These are phyloP conservation scores for Drosophila leontia DNA, from an alignment of 1,140 invertebrate species.

Conservation along the genomic window DNA sequence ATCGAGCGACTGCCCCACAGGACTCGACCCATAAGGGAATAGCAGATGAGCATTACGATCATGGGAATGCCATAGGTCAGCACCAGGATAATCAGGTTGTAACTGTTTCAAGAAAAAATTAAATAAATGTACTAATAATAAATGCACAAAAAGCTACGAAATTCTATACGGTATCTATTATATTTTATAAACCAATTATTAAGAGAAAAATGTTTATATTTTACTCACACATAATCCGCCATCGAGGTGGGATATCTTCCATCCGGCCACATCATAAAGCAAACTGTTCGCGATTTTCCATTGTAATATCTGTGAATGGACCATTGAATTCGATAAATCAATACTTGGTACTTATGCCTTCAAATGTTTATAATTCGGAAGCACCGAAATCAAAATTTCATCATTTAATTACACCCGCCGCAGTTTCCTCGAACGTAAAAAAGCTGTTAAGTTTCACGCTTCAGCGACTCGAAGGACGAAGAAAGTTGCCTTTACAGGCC, in stretches of 20 bases:
- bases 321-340: conserved; percentile 13
- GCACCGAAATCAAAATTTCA: conserved; percentile 40
- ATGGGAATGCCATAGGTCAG: conserved; percentile 97
- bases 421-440: conserved; percentile 14
- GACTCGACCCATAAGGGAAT: conserved; percentile 92
- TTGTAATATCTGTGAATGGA: conserved; percentile 85
- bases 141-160: no score
- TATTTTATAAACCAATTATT: neutral
- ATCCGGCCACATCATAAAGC: conserved; percentile 89
- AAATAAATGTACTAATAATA: neutral
- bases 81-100: conserved; percentile 94
- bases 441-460: conserved; percentile 33
- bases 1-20: conserved; percentile 92
- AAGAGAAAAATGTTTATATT: neutral
- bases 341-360: conserved; percentile 12
- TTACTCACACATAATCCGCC: conserved; percentile 87
- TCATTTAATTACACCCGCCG: conserved; percentile 31
- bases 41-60: conserved; percentile 94
- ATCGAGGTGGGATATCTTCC: conserved; percentile 86
- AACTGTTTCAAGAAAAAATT: conserved; percentile 87
- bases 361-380: conserved; percentile 11
- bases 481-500: conserved; percentile 16
- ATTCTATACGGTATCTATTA: neutral
- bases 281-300: conserved; percentile 87
- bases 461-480: conserved; percentile 5